phyloP scores from a whole-genome alignment of 1,140 invertebrate genomes.

The Eumaeus atala region DNA sequence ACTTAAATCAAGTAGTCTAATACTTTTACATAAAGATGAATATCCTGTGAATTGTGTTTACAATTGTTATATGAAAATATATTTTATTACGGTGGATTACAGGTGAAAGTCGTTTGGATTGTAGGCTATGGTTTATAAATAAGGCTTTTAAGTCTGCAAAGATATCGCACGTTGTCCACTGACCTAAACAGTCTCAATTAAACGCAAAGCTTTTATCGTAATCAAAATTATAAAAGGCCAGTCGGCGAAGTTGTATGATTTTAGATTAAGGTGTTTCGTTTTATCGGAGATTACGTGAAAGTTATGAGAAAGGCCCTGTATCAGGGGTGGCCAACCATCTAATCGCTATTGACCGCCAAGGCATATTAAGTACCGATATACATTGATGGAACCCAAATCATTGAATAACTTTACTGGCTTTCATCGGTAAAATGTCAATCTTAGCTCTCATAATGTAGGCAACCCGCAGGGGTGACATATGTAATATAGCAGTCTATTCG shows the following conservation, averaged over 20 bases:
- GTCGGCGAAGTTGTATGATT: slow-evolving; percentile 8
- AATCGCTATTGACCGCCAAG: too few species aligned
- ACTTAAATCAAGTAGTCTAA: slow-evolving; percentile 14
- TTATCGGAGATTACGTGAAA: slow-evolving; percentile 18
- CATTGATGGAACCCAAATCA: too few species aligned
- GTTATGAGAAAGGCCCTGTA: not conserved
- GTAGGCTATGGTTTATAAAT: slow-evolving; percentile 32
- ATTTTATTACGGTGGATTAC: not conserved
- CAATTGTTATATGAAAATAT: slow-evolving; percentile 4
- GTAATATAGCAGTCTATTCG: too few species aligned
- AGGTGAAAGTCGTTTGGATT: slow-evolving; percentile 23
- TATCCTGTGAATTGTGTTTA: slow-evolving; percentile 17
- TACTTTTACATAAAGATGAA: slow-evolving; percentile 23
- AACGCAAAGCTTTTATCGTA: slow-evolving; percentile 42
- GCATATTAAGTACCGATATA: too few species aligned
- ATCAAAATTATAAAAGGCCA: slow-evolving; percentile 32
- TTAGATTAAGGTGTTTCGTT: slow-evolving; percentile 30
- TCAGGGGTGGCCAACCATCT: too few species aligned
- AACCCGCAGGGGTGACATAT: too few species aligned
- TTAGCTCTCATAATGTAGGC: too few species aligned
- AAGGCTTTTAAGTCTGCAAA: slow-evolving; percentile 46
- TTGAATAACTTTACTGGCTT: too few species aligned
- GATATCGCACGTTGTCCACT: slow-evolving; percentile 36
- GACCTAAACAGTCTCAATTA: slow-evolving; percentile 56
- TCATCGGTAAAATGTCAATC: too few species aligned